A percentile compares a stretch with the other conserved stretches of the same genome.
Evolutionary conservation across 2,113 vertebrate species (phyloP).

Genomic region (Prunella fulvescens): DNA sequence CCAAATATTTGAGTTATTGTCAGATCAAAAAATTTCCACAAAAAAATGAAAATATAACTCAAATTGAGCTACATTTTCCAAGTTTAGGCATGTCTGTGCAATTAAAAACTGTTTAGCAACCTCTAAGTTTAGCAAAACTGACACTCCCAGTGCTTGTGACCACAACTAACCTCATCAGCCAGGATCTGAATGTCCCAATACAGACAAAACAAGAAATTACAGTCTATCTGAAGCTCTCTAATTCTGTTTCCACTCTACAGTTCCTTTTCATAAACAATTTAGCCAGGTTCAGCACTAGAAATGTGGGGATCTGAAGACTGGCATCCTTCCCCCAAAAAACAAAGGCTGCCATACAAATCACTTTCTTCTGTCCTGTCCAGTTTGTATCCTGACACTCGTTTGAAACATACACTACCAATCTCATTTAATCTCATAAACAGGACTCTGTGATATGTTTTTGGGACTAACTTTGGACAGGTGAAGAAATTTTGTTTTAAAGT

Average conservation of each 20-base stretch:
- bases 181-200: constrained; percentile 22
- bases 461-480: background rate
- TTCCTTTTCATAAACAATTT: background rate
- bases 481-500: background rate
- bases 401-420: background rate
- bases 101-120: constrained; percentile 11
- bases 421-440: background rate
- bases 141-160: background rate
- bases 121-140: constrained; percentile 11
- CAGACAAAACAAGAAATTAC: background rate
- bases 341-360: background rate
- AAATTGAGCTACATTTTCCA: background rate
- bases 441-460: background rate
- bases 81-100: background rate
- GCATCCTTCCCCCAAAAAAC: background rate
- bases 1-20: background rate
- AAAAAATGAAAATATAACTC: background rate
- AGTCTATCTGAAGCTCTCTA: background rate
- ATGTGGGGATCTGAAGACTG: background rate
- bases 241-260: background rate
- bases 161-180: constrained; percentile 1
- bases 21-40: background rate
- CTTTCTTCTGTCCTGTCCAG: background rate
- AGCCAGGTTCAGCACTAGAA: background rate
- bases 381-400: background rate